A percentile compares a stretch with the other conserved stretches of the same genome.
phyloP scores from a whole-genome alignment of 2,113 vertebrate genomes.

The Beaufortia kweichowensis region DNA sequence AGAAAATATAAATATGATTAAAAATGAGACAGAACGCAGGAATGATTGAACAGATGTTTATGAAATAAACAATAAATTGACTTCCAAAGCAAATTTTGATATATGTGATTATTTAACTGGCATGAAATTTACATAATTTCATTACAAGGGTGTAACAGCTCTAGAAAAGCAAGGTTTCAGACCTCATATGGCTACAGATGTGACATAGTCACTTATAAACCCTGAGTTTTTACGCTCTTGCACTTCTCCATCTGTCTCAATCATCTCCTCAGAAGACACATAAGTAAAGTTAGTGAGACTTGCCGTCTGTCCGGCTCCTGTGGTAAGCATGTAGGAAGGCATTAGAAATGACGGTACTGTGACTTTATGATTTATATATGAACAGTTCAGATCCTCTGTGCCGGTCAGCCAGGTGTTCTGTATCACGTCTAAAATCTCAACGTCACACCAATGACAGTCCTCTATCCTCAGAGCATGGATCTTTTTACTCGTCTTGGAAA shows the following conservation, averaged over 20 bases:
- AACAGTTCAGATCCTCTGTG: neutral
- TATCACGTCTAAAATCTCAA: constrained; percentile 58
- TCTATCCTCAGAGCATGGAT: constrained; percentile 54
- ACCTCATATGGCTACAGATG: neutral
- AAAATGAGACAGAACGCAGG: too few species aligned
- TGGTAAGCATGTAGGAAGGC: neutral
- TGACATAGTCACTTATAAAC: constrained; percentile 1
- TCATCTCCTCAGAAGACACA: neutral
- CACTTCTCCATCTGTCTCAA: neutral
- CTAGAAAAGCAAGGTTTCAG: neutral
- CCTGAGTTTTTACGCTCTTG: neutral
- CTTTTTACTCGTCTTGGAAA: constrained; percentile 54
- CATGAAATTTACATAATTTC: too few species aligned
- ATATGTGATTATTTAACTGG: too few species aligned
- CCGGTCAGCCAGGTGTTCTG: neutral
- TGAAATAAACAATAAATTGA: too few species aligned
- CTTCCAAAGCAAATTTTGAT: too few species aligned
- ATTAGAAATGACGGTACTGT: neutral
- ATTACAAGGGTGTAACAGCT: too few species aligned
- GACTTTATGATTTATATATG: neutral
- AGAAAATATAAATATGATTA: too few species aligned
- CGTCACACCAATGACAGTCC: constrained; percentile 62
- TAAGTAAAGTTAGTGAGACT: constrained; percentile 42
- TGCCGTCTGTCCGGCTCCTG: neutral
- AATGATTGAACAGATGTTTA: too few species aligned